phyloP scores from a whole-genome alignment of 2,113 vertebrate species.

The Eclectus roratus region DNA sequence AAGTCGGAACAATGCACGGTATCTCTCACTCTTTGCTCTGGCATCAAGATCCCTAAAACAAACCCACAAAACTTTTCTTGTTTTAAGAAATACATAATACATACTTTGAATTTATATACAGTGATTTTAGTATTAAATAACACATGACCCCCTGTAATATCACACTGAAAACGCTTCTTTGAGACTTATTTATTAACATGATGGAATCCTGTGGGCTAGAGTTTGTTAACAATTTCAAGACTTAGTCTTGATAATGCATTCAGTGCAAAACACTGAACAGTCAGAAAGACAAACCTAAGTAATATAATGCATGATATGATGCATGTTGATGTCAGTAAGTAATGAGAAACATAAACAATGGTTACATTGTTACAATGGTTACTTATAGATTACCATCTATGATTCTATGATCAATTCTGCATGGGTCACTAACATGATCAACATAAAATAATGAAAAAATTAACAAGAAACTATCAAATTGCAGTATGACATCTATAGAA shows the following conservation, averaged over 20 bases:
- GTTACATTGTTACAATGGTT: background rate
- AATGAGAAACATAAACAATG: background rate
- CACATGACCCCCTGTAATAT: background rate
- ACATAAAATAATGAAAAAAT: background rate
- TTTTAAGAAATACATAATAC: background rate
- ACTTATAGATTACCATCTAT: background rate
- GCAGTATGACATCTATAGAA: background rate
- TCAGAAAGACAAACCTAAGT: background rate
- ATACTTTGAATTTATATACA: background rate
- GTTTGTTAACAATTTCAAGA: background rate
- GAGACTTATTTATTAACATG: background rate
- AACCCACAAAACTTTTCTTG: background rate
- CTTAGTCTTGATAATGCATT: background rate
- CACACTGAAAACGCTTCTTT: background rate
- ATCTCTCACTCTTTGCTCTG: slow-evolving; percentile 93
- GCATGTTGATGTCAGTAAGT: background rate
- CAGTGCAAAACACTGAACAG: background rate
- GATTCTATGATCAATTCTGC: background rate
- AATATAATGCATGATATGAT: background rate
- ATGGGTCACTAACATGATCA: background rate
- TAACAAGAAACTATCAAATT: background rate
- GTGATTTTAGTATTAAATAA: background rate
- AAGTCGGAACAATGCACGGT: slow-evolving; percentile 91
- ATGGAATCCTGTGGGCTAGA: background rate
- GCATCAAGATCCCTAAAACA: slow-evolving; percentile 90